These are phyloP conservation scores for Enteromius paludinosus DNA, from an alignment of 2,797 vertebrate species.

Conservation along the genomic window DNA sequence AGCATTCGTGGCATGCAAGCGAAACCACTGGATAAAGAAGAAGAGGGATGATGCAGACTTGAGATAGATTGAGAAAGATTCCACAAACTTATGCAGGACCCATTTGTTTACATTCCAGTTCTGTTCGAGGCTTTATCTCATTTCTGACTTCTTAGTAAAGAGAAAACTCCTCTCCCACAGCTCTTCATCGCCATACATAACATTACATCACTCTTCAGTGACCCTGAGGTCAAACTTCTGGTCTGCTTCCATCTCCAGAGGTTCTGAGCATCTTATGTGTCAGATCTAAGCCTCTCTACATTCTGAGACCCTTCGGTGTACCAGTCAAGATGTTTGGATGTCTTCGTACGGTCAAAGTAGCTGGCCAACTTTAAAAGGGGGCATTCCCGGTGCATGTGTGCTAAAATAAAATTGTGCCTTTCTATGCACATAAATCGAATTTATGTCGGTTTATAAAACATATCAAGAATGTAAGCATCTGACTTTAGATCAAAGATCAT, in stretches of 20 bases:
- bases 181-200: conserved; percentile 42
- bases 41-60: conserved; percentile 48
- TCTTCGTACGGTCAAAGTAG: neutral
- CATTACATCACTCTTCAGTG: conserved; percentile 33
- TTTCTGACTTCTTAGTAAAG: conserved; percentile 62
- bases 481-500: conserved; percentile 24
- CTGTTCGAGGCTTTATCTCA: conserved; percentile 64
- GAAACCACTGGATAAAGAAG: neutral
- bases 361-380: neutral
- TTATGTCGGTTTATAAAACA: conserved; percentile 7
- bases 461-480: neutral
- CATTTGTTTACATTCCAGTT: conserved; percentile 75
- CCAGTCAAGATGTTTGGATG: neutral
- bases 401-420: neutral
- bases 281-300: conserved; percentile 24
- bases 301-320: conserved; percentile 22
- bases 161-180: conserved; percentile 29
- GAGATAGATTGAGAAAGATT: conserved; percentile 54
- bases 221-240: conserved; percentile 43
- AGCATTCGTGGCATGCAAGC: neutral
- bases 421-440: neutral
- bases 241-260: conserved; percentile 25
- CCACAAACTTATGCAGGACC: conserved; percentile 42
- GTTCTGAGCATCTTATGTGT: conserved; percentile 25
- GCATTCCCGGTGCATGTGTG: neutral